phyloP scores from a whole-genome alignment of 30 jellyfish, hydroid and myxozoan genomes.

The Aurelia aurita region DNA sequence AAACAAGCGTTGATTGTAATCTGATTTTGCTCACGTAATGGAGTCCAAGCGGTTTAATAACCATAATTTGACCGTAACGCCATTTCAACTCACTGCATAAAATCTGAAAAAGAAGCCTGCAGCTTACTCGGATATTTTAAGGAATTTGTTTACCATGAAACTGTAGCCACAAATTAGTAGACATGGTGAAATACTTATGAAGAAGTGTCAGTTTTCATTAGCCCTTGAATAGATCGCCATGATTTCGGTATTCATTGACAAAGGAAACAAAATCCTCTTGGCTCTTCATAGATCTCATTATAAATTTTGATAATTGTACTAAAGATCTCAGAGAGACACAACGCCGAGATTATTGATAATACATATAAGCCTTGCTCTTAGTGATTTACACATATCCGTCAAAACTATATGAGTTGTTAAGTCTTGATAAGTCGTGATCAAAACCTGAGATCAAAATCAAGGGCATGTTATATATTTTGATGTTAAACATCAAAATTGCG shows the following conservation, averaged over 20 bases:
- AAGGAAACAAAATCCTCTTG: slow-evolving; percentile 1
- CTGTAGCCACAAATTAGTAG: slow-evolving; percentile 60
- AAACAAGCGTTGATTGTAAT: background rate
- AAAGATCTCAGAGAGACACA: background rate
- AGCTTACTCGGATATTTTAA: slow-evolving; percentile 48
- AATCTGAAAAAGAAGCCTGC: slow-evolving; percentile 70
- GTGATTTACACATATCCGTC: no score
- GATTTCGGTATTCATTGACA: slow-evolving; percentile 41
- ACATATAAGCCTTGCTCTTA: no score
- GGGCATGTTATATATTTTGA: no score
- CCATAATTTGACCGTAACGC: slow-evolving; percentile 55
- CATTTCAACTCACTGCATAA: slow-evolving; percentile 27
- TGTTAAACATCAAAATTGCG: no score
- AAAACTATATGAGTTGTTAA: no score
- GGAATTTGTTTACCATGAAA: slow-evolving; percentile 62
- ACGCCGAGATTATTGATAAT: background rate
- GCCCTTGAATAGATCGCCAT: slow-evolving; percentile 27
- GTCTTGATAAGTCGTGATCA: no score
- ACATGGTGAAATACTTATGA: background rate
- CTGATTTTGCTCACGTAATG: slow-evolving; percentile 40
- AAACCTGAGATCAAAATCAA: no score
- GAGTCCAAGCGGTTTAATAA: slow-evolving; percentile 56
- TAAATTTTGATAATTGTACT: background rate
- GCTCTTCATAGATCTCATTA: background rate
- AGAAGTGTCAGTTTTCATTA: slow-evolving; percentile 44